phyloP scores from a whole-genome alignment of 2,888 invertebrate genomes.

The Amphiduros pacificus region DNA sequence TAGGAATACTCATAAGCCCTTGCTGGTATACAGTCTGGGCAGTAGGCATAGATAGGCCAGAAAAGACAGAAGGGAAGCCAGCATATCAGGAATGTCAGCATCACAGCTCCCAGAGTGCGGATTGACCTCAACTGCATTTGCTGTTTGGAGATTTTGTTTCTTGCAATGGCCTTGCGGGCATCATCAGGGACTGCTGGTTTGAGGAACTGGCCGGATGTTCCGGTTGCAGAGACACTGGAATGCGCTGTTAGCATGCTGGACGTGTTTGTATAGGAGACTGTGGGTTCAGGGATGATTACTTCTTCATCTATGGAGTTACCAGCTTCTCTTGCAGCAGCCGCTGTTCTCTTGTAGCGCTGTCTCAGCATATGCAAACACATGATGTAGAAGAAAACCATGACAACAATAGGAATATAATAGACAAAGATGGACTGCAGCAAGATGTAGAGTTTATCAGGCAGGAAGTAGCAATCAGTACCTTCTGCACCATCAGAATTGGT shows the following conservation, averaged over 20 bases:
- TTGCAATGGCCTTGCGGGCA: neutral
- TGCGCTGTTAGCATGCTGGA: too few relatives aligned
- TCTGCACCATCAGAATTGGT: neutral
- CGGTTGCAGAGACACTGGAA: neutral
- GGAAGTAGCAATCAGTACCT: constrained; percentile 17
- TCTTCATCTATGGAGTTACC: neutral
- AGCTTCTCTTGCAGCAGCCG: neutral
- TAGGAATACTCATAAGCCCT: constrained; percentile 17
- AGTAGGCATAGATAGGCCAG: constrained; percentile 36
- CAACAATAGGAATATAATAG: constrained; percentile 16
- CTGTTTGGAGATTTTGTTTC: constrained; percentile 1
- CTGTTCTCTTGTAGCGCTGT: constrained; percentile 3
- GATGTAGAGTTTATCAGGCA: constrained; percentile 14
- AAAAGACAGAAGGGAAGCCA: constrained; percentile 43
- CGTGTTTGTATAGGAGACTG: neutral
- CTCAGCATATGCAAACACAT: constrained; percentile 8
- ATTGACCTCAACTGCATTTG: constrained; percentile 17
- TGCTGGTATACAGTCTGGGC: constrained; percentile 19
- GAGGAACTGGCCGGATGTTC: neutral
- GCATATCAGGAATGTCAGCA: constrained; percentile 39
- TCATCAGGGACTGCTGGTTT: neutral
- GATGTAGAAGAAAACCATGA: constrained; percentile 22
- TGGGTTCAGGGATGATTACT: too few relatives aligned
- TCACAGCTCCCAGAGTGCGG: constrained; percentile 34
- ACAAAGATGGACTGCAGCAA: constrained; percentile 4